Evolutionary conservation across 2,797 vertebrate species (phyloP), one percentile per base, ranked within the genome.

Genomic region (Myotis vivesi): DNA sequence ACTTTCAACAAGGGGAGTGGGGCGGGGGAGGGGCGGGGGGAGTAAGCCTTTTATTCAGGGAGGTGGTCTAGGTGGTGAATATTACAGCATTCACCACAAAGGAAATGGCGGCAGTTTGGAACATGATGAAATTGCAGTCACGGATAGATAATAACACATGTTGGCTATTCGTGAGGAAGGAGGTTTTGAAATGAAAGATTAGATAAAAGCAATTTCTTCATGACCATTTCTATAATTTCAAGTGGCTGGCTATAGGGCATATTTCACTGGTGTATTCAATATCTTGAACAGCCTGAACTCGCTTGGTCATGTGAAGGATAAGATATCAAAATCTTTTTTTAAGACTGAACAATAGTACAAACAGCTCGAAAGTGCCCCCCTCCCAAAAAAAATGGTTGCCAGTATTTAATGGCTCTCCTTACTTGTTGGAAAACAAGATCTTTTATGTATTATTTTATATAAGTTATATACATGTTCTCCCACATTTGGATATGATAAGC

Each of bases 161-260:
- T 86, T 89, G 85, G 46, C 20, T 93, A 87, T 85, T 95, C 64
- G 75, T 3, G 38, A 94, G 94, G 69, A 95, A 93, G 44, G 44
- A 95, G 84, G 8, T 95, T 96, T 93, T 93, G 93, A 96, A 96
- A 95, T 77, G 20, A 95, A 62, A 93, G 46, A 79, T 87, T 38
- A 81, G 89, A 97, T 95, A 85, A 89, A 95, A 89, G 59, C 62
- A 79, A 84, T 72, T 92, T 88, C 81, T 90, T 96, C 87, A 87
- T 80, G 73, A 71, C 66, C 23, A 72, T 68, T 66, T 91, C 84
- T 82, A 55, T 59, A 38, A 95, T 92, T 95, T 95, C 84, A 95
- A 89, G 19, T n/a, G 66, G 44, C n/a, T 91, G 95, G 16, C 5
- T 73, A 53, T 38, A 62, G 81, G 8, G 30, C 30, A 28, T 82